These are phyloP conservation scores for Carlito syrichta DNA, from an alignment of 2,113 vertebrate species.

Conservation along the genomic window DNA sequence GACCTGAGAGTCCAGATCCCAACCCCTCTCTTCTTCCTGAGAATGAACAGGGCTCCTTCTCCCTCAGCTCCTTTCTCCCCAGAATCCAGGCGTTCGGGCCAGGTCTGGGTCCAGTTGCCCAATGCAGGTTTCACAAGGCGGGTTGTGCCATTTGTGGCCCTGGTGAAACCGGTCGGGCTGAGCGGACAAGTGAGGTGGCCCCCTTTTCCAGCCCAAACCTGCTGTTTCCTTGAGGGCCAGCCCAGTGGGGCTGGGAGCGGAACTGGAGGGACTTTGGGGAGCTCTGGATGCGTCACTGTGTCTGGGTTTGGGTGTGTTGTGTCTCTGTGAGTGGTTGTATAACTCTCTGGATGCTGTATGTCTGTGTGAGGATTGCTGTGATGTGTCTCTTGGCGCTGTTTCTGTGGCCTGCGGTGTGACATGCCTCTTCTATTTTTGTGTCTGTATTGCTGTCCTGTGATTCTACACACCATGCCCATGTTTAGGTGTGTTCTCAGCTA, in stretches of 20 bases:
- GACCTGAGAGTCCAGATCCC: neutral
- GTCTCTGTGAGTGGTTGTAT: neutral
- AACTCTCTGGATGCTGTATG: neutral
- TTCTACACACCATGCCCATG: neutral
- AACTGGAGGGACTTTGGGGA: neutral
- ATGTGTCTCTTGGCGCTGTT: neutral
- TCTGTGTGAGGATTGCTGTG: neutral
- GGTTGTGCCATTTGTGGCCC: constrained; percentile 24
- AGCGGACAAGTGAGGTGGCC: constrained; percentile 34
- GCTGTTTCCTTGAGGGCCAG: constrained; percentile 51
- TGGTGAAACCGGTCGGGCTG: constrained; percentile 60
- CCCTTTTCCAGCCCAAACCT: constrained; percentile 22
- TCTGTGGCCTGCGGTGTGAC: neutral
- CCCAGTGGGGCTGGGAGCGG: neutral
- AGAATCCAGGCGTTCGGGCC: neutral
- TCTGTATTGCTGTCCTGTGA: neutral
- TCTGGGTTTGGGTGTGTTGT: constrained; percentile 30
- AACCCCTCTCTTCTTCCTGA: neutral
- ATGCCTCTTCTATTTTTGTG: neutral
- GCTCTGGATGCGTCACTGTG: neutral
- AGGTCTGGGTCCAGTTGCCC: constrained; percentile 54
- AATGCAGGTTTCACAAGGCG: constrained; percentile 60
- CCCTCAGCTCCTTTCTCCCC: neutral
- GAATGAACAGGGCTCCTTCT: neutral
- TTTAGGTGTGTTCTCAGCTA: neutral